A percentile compares a stretch with the other conserved stretches of the same genome.
Evolutionary conservation across 2,888 invertebrate species (phyloP).

Genomic region (Tinea pellionella): DNA sequence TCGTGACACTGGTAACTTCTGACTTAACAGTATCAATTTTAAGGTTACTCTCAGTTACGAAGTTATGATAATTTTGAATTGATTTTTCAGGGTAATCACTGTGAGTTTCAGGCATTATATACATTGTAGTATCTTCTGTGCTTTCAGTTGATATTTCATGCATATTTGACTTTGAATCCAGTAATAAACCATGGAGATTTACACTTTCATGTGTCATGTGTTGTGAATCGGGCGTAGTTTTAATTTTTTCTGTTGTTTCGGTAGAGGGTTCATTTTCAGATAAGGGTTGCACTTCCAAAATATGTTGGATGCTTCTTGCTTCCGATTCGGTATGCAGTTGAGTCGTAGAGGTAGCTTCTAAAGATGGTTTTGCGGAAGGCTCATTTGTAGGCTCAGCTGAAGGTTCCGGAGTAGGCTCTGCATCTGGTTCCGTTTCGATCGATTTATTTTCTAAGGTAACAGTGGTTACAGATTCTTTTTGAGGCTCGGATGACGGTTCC

Average conservation of each 20-base stretch:
- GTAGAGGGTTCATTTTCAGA: conserved; percentile 18
- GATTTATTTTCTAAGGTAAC: background rate
- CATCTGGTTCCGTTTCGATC: conserved; percentile 28
- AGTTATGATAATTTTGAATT: background rate
- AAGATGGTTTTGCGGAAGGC: background rate
- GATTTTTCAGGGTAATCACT: background rate
- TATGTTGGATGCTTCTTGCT: background rate
- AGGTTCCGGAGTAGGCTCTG: conserved; percentile 23
- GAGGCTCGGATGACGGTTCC: conserved; percentile 33
- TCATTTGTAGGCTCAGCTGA: conserved; percentile 16
- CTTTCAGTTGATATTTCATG: background rate
- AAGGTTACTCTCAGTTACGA: too few relatives aligned
- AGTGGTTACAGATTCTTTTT: conserved; percentile 2
- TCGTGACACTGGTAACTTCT: too few relatives aligned
- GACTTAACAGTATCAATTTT: too few relatives aligned
- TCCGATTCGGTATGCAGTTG: conserved; percentile 10
- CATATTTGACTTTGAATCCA: background rate
- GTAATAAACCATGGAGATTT: background rate
- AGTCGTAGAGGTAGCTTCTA: background rate
- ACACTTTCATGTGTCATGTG: conserved; percentile 13
- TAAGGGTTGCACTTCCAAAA: conserved; percentile 18
- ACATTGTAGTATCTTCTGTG: background rate
- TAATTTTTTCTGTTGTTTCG: conserved; percentile 16
- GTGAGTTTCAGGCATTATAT: background rate
- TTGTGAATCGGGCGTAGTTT: background rate